Conservation (phyloP, 2,113 vertebrate genomes). For the Sporophila hypoxantha region DNA sequence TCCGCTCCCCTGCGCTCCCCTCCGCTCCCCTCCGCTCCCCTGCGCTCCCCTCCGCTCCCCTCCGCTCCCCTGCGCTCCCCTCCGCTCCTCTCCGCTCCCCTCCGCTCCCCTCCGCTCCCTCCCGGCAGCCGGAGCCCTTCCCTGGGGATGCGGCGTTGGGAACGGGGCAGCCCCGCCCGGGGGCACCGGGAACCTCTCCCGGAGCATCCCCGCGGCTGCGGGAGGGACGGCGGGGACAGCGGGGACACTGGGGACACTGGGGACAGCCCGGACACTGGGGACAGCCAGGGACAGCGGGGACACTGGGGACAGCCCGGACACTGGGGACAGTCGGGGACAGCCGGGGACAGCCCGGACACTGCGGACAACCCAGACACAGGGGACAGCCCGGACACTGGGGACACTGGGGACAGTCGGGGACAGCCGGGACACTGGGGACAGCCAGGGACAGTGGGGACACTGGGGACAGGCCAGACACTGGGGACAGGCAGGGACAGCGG, state of each 20-base stretch:
- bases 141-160: not conserved
- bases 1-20: too few species aligned
- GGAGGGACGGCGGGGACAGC: not conserved
- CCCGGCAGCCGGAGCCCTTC: not conserved
- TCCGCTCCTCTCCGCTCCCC: rapidly evolving
- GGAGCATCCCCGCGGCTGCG: not conserved
- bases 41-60: too few species aligned
- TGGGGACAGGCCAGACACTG: not conserved
- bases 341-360: not conserved
- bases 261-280: not conserved
- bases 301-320: not conserved
- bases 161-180: not conserved
- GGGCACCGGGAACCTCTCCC: not conserved
- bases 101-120: not conserved
- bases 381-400: not conserved
- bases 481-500: not conserved
- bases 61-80: not conserved
- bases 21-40: not conserved
- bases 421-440: not conserved
- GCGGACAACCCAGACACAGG: rapidly evolving
- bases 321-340: not conserved
- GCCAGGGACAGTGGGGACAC: not conserved
- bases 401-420: not conserved
- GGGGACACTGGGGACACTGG: not conserved
- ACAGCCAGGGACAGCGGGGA: not conserved